Percentiles rank a stretch among this genome's conserved stretches.
phyloP scores from a whole-genome alignment of 2,888 invertebrate species.

The Ectemnius lituratus region DNA sequence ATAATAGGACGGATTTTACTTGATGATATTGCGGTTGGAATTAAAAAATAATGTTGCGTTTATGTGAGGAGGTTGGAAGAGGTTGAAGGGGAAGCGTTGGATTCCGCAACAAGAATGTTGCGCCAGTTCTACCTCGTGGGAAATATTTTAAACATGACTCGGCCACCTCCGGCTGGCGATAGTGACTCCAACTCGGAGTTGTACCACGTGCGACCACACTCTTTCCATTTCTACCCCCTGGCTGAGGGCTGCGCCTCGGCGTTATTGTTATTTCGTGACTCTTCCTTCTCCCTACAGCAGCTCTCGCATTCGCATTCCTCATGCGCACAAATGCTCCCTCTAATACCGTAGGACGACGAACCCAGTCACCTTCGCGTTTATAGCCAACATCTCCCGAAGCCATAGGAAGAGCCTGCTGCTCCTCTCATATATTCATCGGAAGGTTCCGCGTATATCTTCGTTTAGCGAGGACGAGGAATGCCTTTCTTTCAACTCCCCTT shows the following conservation, averaged over 20 bases:
- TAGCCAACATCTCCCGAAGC: not conserved
- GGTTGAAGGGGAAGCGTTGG: conserved; percentile 12
- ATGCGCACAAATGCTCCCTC: conserved; percentile 31
- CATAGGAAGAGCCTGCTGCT: not conserved
- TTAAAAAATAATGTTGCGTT: too few species aligned
- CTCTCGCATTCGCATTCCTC: conserved; percentile 50
- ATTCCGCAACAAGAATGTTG: conserved; percentile 24
- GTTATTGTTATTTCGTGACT: conserved; percentile 48
- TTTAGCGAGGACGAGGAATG: conserved; percentile 45
- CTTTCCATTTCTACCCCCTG: conserved; percentile 16
- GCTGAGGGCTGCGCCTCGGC: conserved; percentile 35
- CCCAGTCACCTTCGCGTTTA: not conserved
- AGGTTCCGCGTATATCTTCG: conserved; percentile 44
- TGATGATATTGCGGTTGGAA: too few species aligned
- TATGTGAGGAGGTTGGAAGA: too few species aligned
- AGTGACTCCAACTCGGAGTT: not conserved
- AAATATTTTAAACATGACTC: conserved; percentile 47
- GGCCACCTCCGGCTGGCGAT: conserved; percentile 7
- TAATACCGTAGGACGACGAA: conserved; percentile 22
- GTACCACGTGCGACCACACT: not conserved
- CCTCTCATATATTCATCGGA: conserved; percentile 19
- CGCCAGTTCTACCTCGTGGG: conserved; percentile 32
- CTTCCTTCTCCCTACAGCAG: conserved; percentile 13
- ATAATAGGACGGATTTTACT: too few species aligned
- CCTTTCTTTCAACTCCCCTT: conserved; percentile 29